Conservation (phyloP, 2,888 invertebrate genomes). For the Acrobasis repandana region DNA sequence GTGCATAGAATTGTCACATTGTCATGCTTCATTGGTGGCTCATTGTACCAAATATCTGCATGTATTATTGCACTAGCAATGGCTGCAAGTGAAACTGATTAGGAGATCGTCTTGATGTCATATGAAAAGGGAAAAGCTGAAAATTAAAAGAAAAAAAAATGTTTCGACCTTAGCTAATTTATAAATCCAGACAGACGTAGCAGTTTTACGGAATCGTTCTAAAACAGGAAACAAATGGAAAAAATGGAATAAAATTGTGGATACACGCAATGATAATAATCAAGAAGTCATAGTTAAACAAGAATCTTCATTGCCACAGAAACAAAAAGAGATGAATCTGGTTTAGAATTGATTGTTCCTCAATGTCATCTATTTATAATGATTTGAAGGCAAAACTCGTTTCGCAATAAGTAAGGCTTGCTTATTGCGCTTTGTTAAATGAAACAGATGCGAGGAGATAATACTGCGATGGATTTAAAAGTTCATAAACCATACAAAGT, state of each 20-base stretch:
- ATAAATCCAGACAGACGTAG: no score
- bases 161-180: no score
- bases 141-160: no score
- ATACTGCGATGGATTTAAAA: not conserved
- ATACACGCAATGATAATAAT: not conserved
- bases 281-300: not conserved
- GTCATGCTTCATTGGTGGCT: conserved; percentile 26
- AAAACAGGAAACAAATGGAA: no score
- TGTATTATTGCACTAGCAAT: conserved; percentile 47
- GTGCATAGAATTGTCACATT: no score
- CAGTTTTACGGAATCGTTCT: no score
- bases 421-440: not conserved
- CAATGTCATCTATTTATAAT: conserved; percentile 6
- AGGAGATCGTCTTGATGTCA: not conserved
- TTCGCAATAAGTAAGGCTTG: not conserved
- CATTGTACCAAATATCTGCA: conserved; percentile 59
- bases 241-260: no score
- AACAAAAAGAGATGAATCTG: not conserved
- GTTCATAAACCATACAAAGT: not conserved
- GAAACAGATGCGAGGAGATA: not conserved
- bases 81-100: conserved; percentile 64
- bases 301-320: not conserved
- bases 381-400: conserved; percentile 2
- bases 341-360: not conserved
- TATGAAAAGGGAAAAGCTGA: not conserved